These are phyloP conservation scores for Sparus aurata DNA, from an alignment of 2,797 vertebrate species.

Conservation along the genomic window DNA sequence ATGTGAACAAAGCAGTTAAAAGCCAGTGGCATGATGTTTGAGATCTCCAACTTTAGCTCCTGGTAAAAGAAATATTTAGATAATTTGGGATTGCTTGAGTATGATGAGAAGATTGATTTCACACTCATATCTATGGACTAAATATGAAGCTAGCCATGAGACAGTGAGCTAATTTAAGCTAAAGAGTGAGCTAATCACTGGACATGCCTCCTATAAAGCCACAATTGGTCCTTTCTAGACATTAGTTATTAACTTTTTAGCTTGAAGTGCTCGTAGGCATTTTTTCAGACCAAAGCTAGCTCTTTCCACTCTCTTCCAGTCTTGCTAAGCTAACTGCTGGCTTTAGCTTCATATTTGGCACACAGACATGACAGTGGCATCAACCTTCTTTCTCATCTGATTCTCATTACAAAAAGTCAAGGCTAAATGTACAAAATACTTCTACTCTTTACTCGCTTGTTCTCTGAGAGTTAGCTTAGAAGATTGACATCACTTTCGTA, in stretches of 20 bases:
- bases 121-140: background rate
- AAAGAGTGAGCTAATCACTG: background rate
- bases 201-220: background rate
- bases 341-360: background rate
- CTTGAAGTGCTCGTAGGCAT: background rate
- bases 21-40: conserved; percentile 16
- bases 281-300: no score
- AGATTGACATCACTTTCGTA: background rate
- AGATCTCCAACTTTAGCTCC: background rate
- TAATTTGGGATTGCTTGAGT: background rate
- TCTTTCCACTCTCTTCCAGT: background rate
- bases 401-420: background rate
- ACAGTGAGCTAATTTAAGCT: background rate
- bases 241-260: background rate
- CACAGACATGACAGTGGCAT: background rate
- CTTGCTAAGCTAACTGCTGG: background rate
- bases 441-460: background rate
- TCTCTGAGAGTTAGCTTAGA: background rate
- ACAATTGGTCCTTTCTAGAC: background rate
- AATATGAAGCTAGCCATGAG: background rate
- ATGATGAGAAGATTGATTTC: background rate
- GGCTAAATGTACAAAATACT: no score
- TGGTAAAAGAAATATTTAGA: background rate
- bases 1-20: conserved; percentile 3
- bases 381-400: background rate